Evolutionary conservation across 2,113 vertebrate species (phyloP).

Genomic region (Stictonetta naevosa): DNA sequence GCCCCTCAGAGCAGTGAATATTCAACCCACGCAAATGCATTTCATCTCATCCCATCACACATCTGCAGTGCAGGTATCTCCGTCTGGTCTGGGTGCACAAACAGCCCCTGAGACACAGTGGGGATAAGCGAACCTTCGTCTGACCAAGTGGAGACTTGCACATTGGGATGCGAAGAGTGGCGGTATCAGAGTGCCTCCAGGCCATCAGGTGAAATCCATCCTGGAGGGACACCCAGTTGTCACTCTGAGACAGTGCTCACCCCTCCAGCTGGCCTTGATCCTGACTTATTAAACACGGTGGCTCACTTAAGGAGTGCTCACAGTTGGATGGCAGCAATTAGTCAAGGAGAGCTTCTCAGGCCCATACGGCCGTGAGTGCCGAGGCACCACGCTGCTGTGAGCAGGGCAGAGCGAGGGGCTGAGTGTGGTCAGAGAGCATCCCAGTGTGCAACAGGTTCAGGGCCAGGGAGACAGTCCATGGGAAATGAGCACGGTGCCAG

Average conservation of each 20-base stretch:
- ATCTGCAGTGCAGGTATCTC: not conserved
- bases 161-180: not conserved
- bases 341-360: not conserved
- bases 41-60: not conserved
- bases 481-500: not conserved
- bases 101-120: not conserved
- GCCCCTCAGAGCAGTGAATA: not conserved
- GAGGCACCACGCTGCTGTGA: not conserved
- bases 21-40: not conserved
- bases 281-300: not conserved
- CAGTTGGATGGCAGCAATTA: not conserved
- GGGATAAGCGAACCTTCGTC: not conserved
- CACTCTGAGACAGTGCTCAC: not conserved
- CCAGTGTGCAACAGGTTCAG: not conserved
- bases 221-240: not conserved
- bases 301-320: not conserved
- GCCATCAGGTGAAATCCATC: not conserved
- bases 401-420: not conserved
- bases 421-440: not conserved
- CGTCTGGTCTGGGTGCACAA: not conserved
- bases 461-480: not conserved
- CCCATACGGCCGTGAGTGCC: not conserved
- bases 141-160: not conserved
- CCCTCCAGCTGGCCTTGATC: not conserved
- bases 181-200: not conserved